Percentiles rank a stretch among this genome's conserved stretches.
Evolutionary conservation across 2,888 invertebrate genomes (phyloP).

Genomic region (Thecocarcelia acutangulata): DNA sequence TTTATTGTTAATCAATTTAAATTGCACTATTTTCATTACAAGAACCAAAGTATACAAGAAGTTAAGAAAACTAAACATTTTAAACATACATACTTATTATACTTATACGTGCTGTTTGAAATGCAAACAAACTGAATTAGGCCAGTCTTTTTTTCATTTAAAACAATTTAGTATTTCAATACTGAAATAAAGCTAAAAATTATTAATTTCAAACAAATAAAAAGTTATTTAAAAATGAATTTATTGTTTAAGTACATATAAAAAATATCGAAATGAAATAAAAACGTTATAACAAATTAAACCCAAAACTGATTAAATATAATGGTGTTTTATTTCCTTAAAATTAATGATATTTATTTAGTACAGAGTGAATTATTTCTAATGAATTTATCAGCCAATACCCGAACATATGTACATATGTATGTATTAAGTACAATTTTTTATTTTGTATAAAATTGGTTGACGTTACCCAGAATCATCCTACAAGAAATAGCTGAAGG

Average conservation of each 20-base stretch:
- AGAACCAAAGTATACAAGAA: constrained; percentile 14
- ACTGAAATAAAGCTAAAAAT: background rate
- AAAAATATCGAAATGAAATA: constrained; percentile 38
- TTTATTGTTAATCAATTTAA: constrained; percentile 9
- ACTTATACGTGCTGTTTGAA: constrained; percentile 2
- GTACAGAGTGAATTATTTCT: background rate
- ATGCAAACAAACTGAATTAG: constrained; percentile 1
- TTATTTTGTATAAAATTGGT: background rate
- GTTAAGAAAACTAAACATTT: background rate
- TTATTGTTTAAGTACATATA: constrained; percentile 21
- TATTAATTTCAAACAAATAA: constrained; percentile 13
- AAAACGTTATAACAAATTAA: constrained; percentile 36
- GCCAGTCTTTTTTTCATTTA: constrained; percentile 6
- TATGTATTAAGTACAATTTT: background rate
- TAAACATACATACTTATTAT: background rate
- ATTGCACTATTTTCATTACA: constrained; percentile 5
- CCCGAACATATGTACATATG: background rate
- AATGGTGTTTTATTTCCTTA: constrained; percentile 51
- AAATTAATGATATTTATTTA: constrained; percentile 7
- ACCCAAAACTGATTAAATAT: constrained; percentile 33
- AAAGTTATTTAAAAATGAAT: constrained; percentile 14
- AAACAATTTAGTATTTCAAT: background rate
- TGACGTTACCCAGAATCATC: too few relatives aligned
- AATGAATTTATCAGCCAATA: too few relatives aligned
- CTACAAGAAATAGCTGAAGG: too few relatives aligned